A percentile compares a stretch with the other conserved stretches of the same genome.
These are phyloP conservation scores for Gallinago jamesoni DNA, from an alignment of 2,113 vertebrate genomes.

Conservation along the genomic window DNA sequence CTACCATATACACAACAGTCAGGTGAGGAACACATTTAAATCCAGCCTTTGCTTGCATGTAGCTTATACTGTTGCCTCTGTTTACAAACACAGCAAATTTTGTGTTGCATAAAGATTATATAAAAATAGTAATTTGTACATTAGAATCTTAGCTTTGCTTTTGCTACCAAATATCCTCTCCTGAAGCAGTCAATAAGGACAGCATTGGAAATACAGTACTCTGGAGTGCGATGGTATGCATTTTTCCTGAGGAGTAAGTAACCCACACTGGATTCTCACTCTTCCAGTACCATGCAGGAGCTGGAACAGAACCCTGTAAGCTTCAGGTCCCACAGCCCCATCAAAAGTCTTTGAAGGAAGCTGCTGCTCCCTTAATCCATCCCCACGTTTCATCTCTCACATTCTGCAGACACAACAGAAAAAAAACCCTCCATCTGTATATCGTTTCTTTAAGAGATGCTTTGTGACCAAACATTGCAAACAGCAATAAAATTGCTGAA, in stretches of 20 bases:
- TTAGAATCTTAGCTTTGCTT: background rate
- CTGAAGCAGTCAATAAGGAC: background rate
- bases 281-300: background rate
- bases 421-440: background rate
- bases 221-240: background rate
- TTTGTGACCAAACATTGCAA: background rate
- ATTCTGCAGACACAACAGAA: background rate
- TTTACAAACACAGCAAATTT: background rate
- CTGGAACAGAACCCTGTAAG: background rate
- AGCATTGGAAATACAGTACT: background rate
- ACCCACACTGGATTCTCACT: background rate
- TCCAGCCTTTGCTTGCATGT: background rate
- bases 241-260: background rate
- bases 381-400: background rate
- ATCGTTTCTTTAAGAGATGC: background rate
- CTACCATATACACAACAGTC: background rate
- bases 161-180: background rate
- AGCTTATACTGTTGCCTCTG: background rate
- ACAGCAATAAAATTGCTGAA: background rate
- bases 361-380: background rate
- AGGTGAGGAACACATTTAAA: background rate
- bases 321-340: background rate
- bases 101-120: background rate
- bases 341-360: background rate
- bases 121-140: background rate